Percentiles rank a stretch among this genome's conserved stretches.
Evolutionary conservation across 1,140 invertebrate genomes (phyloP).

Genomic region (Holcopasites calliopsidis): DNA sequence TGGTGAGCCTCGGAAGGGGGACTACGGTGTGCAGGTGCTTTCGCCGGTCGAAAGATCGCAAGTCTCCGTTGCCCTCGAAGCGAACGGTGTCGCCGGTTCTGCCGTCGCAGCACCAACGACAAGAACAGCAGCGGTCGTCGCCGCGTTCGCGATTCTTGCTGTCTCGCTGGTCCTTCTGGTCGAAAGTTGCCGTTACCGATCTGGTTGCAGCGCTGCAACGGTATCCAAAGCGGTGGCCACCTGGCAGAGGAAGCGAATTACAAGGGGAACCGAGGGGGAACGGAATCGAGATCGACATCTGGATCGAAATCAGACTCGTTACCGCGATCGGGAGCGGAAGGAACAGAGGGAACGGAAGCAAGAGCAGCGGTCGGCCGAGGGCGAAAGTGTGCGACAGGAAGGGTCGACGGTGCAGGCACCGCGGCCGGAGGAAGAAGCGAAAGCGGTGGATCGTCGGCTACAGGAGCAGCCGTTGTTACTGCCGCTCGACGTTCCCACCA

Average conservation of each 20-base stretch:
- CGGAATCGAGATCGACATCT: constrained; percentile 18
- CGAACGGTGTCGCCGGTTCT: constrained; percentile 49
- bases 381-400: constrained; percentile 36
- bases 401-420: constrained; percentile 1
- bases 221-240: constrained; percentile 3
- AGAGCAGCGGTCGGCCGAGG: constrained; percentile 44
- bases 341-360: constrained; percentile 48
- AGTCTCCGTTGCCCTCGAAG: constrained; percentile 40
- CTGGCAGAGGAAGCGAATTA: not conserved
- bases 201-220: constrained; percentile 20
- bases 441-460: constrained; percentile 44
- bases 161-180: constrained; percentile 11
- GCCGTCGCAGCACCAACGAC: constrained; percentile 28
- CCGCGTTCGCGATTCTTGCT: constrained; percentile 11
- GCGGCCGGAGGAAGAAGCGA: constrained; percentile 43
- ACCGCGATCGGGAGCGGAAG: not conserved
- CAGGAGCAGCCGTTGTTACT: constrained; percentile 15
- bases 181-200: constrained; percentile 33
- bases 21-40: constrained; percentile 62
- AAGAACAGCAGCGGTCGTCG: too few species aligned
- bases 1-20: constrained; percentile 75
- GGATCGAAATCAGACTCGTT: not conserved
- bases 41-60: constrained; percentile 52
- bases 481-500: constrained; percentile 16
- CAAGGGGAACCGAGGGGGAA: not conserved